Conservation (phyloP, 2,797 vertebrate species). For the Carcharodon carcharias region DNA sequence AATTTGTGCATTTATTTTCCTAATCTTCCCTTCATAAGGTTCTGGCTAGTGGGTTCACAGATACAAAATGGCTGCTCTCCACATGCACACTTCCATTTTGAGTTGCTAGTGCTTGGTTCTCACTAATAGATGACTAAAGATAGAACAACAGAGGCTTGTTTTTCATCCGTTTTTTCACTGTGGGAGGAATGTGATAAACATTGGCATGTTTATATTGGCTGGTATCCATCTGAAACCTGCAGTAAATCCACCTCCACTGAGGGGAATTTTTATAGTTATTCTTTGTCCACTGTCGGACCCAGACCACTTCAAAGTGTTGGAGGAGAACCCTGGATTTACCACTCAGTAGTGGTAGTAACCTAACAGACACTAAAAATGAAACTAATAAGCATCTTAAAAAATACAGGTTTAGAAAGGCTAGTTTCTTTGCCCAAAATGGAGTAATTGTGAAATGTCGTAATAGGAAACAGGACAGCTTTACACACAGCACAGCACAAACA, state of each 20-base stretch:
- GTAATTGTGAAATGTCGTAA: not conserved
- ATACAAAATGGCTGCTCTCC: not conserved
- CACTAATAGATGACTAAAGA: not conserved
- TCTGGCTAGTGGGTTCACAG: not conserved
- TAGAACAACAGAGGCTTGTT: not conserved
- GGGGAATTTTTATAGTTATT: not conserved
- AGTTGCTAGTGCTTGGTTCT: not conserved
- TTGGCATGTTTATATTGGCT: not conserved
- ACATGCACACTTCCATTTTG: not conserved
- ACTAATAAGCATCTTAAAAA: not conserved
- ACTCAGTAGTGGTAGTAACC: not conserved
- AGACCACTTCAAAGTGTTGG: not conserved
- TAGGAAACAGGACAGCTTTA: not conserved
- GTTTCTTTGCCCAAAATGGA: not conserved
- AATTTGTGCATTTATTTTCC: not conserved
- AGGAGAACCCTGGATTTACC: not conserved
- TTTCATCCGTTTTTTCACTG: not conserved
- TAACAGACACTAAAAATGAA: not conserved
- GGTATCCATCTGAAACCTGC: not conserved
- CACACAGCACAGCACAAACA: not conserved
- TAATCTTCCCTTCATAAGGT: not conserved
- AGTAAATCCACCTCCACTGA: not conserved
- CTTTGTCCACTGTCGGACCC: not conserved
- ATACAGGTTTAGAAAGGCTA: not conserved
- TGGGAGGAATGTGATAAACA: not conserved